A percentile compares a stretch with the other conserved stretches of the same genome.
phyloP scores from a whole-genome alignment of 2,888 invertebrate species.

The Euplexia lucipara region DNA sequence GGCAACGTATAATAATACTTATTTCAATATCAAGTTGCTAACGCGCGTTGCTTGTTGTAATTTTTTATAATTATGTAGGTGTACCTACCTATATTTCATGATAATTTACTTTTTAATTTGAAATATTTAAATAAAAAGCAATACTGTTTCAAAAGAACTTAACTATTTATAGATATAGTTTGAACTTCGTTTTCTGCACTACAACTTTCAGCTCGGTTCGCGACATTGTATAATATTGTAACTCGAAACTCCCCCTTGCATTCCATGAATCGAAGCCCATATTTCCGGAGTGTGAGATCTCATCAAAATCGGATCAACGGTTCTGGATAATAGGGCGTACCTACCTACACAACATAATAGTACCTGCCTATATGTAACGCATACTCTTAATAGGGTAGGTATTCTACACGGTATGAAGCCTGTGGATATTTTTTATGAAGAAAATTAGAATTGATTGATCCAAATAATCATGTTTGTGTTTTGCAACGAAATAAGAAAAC shows the following conservation, averaged over 20 bases:
- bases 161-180: neutral
- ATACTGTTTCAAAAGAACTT: neutral
- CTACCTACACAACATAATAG: constrained; percentile 1
- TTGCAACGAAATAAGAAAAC: no score
- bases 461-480: no score
- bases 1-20: no score
- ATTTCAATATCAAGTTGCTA: no score
- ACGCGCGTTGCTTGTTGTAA: no score
- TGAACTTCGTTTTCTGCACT: constrained; percentile 18
- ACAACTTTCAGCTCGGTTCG: constrained; percentile 22
- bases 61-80: no score
- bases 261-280: constrained; percentile 60
- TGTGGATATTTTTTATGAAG: no score
- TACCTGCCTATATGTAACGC: constrained; percentile 14
- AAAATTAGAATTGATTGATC: no score
- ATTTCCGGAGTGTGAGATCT: constrained; percentile 63
- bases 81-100: no score
- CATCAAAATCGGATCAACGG: constrained; percentile 69
- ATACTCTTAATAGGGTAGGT: constrained; percentile 35
- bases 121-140: no score
- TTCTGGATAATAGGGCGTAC: constrained; percentile 58
- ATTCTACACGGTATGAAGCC: neutral
- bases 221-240: constrained; percentile 36
- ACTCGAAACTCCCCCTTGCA: constrained; percentile 51
- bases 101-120: no score